These are phyloP conservation scores for Panthera leo DNA, from an alignment of 2,113 vertebrate genomes.

Conservation along the genomic window DNA sequence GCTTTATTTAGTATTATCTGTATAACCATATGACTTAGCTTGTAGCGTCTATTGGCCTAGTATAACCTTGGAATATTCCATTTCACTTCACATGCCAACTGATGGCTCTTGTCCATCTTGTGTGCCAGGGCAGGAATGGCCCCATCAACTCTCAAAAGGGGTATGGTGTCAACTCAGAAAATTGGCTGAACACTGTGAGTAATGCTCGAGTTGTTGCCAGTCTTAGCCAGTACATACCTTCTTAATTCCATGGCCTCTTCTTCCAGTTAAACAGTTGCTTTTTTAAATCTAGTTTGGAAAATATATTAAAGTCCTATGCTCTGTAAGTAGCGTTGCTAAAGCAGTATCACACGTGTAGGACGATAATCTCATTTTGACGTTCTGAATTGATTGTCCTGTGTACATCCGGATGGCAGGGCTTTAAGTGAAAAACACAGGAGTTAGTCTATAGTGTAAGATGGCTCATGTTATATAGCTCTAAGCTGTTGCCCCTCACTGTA, in stretches of 20 bases:
- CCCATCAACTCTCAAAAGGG: background rate
- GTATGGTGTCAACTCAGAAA: background rate
- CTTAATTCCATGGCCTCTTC: background rate
- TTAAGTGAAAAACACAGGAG: constrained; percentile 47
- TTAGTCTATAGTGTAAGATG: constrained; percentile 19
- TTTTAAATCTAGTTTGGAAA: background rate
- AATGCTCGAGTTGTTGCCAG: too few species aligned
- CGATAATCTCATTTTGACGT: constrained; percentile 59
- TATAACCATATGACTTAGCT: background rate
- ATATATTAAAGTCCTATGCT: background rate
- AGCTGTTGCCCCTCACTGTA: constrained; percentile 47
- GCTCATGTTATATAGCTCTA: constrained; percentile 55
- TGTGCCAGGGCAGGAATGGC: background rate
- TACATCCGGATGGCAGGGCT: constrained; percentile 19
- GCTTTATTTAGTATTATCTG: background rate
- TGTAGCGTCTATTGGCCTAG: background rate
- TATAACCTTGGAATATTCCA: background rate
- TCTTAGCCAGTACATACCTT: background rate
- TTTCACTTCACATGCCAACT: background rate
- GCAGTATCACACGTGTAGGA: background rate
- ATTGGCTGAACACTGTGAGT: background rate
- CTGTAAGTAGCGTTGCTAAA: constrained; percentile 1
- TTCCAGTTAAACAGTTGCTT: background rate
- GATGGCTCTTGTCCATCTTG: background rate
- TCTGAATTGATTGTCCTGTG: constrained; percentile 51